Evolutionary conservation across 1,140 invertebrate genomes (phyloP), one percentile per base, ranked within the genome.

Genomic region (Wiebesia pumilae): DNA sequence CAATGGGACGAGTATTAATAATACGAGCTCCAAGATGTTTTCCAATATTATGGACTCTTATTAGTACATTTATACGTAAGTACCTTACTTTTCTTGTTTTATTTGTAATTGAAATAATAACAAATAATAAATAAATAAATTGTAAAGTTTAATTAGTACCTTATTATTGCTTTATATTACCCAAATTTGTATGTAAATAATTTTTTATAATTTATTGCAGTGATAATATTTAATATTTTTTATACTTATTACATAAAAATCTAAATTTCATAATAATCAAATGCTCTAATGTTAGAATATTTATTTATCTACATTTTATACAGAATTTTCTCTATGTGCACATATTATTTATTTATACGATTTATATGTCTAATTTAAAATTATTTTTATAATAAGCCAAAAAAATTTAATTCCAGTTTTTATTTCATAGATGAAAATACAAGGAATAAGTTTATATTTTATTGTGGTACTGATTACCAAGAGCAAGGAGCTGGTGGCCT

Each of bases 21-120:
- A 97, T 98, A 83, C 94, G 97, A 88, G 98, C 98, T 47, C 98
- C 98, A 1, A 95, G 98, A 88, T 98, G 99, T 73, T 99, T 99
- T 92, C 98, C 98, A 1, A 98, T 99, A 86, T 94, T 99, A n/a
- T 99, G 98, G 98, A 99, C 98, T 0, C 95, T 99, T 75, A 97
- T 99, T 81, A 97, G 97, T 91, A 98, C 98, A n/a, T 99, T 99
- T 92, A 99, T 99, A 90, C 95, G 96, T 96, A 92, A 94, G 93
- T 51, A 82, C 43, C 69, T 85, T 84, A 86, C 78, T 62, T 78
- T 87, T 65, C 1, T 54, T 51, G 0, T 38, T 81, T 62, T 62
- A 62, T 27, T 62, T 27, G 27, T 62, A 62, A 62, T 27, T 62
- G 27, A 62, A 62, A 62, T 62, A 62, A 62, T 62, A 47, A 47